Percentiles rank a stretch among this genome's conserved stretches.
Evolutionary conservation across 2,888 invertebrate species (phyloP).

Genomic region (Tuberolachnus salignus): DNA sequence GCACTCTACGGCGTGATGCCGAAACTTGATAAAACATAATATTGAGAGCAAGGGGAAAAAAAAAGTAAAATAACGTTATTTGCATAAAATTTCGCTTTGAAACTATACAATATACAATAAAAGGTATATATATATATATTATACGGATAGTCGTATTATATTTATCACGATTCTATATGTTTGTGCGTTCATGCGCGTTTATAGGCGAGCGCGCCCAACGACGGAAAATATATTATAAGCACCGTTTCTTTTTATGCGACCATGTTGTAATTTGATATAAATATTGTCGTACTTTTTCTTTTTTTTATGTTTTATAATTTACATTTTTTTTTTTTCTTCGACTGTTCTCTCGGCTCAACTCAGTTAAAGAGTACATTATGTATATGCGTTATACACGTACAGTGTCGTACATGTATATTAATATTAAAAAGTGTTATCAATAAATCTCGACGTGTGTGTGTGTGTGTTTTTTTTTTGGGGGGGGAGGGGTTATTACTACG

Average conservation of each 20-base stretch:
- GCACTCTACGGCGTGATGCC: neutral
- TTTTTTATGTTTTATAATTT: neutral
- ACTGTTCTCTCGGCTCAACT: neutral
- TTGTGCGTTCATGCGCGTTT: neutral
- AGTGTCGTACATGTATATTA: no score
- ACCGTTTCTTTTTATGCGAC: neutral
- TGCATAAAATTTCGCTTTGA: neutral
- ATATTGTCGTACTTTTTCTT: no score
- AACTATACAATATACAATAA: neutral
- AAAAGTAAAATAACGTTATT: slow-evolving; percentile 7
- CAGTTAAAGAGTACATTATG: neutral
- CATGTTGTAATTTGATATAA: slow-evolving; percentile 9
- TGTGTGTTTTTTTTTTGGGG: no score
- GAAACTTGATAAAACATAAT: neutral
- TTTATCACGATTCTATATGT: neutral
- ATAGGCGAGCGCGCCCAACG: neutral
- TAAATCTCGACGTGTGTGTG: no score
- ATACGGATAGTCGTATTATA: neutral
- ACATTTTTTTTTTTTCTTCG: neutral
- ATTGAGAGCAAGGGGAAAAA: neutral
- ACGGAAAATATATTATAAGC: neutral
- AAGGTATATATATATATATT: no score
- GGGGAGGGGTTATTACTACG: no score
- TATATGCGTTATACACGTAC: neutral
- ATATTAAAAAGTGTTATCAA: no score